Base-by-base conservation (phyloP, 2,113 vertebrate species). In the Pavo muticus region DNA sequence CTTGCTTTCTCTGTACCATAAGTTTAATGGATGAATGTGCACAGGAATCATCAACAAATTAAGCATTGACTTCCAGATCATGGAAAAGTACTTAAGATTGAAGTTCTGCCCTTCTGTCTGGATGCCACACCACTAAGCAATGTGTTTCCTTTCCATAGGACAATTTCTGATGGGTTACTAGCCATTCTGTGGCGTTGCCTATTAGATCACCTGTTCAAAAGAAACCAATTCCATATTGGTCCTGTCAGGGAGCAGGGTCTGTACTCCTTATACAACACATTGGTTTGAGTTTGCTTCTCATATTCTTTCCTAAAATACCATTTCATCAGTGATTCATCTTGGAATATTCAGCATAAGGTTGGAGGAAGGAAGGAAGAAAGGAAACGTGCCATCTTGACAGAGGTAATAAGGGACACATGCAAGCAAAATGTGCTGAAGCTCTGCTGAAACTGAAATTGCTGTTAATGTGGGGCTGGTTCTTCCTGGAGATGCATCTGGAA, bases 241-340 rank as follows among this genome's bases (percentile, higher is more conserved):
- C 87, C n/a, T 32, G 17, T 78, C 82, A 64, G 35, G 50, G 85
- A 87, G 30, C 91, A 91, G 42, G 89, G 91, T 48, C 37, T 30
- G 50, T 47, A 84, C 77, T 75, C n/a, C 84, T 90, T 63, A 75
- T 48, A 42, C 65, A 17, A 11, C 27, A 54, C 71, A 56, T 61
- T 60, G 57, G 50, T 82, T 56, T 63, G 61, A 48, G 32, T 64
- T 95, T 91, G 23, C 18, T 71, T 83, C 71, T 87, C 32, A 21
- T 47, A 37, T 50, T 69, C 29, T 87, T 78, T 61, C 64, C 50
- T 50, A 64, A 88, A 95, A 95, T 45, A 45, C 21, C 37, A 35
- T 93, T 94, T 96, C 50, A 47, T 87, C 68, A 35, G 44, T 35
- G 65, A 91, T 88, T 65, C 71, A 83, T 91, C 74, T 95, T 95